Base-by-base conservation (phyloP, 2,113 vertebrate genomes). In the Apteryx owenii region DNA sequence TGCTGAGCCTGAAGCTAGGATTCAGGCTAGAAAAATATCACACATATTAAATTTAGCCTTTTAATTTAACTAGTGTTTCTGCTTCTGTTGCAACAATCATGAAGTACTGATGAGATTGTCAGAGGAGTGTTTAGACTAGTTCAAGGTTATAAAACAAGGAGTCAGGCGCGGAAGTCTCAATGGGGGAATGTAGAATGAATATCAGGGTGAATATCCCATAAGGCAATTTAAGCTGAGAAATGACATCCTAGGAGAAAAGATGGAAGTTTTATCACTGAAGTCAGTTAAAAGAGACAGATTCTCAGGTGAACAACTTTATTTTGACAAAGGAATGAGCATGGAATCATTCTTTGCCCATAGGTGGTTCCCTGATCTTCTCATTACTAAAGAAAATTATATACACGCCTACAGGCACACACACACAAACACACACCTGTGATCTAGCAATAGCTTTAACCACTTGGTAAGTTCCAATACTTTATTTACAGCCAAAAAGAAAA, bases 21-120 rank as follows among this genome's bases (percentile, higher is more conserved):
- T 78, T 76, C n/a, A 76, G 5, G 12, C 15, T 87, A 84, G 69
- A 48, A 69, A 94, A 66, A 17, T 13, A 70, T 44, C 4, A 1
- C 42, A 31, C 15, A 54, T 8, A 58, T 82, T 69, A 85, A 88
- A 88, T 85, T 93, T n/a, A 82, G 17, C 1, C 40, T 80, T 93
- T 93, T 69, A 5, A 23, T 31, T 80, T 79, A 85, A 25, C 51
- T 72, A 3, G 20, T 94, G 50, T 96, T 96, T 93, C 53, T 72
- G 3, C 42, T 93, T 56, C 73, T 69, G 40, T 69, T 78, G 33
- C 40, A 88, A 91, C 78, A 95, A 94, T 89, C 91, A 77, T 36
- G 85, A 82, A 33, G 25, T 78, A 21, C 81, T 95, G 85, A 97
- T 93, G 87, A 96, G 91, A 48, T 93, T 91, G 87, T 94, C 95